phyloP scores from a whole-genome alignment of 2,113 vertebrate species.

The Marmota monax region DNA sequence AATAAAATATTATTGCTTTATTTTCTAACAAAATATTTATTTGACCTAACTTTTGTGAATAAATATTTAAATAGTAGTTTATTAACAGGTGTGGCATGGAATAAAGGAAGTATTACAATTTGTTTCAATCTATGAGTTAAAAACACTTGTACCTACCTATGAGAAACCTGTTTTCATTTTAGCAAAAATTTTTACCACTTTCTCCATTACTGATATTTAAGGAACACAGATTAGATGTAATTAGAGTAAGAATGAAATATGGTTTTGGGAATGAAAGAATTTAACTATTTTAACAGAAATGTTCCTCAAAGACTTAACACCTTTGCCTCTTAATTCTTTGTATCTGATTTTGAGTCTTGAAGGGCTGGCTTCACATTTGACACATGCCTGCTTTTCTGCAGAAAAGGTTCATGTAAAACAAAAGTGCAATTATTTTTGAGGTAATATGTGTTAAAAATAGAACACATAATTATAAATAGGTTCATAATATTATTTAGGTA shows the following conservation, averaged over 20 bases:
- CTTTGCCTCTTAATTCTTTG: neutral
- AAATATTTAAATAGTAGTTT: conserved; percentile 58
- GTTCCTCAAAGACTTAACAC: neutral
- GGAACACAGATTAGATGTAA: neutral
- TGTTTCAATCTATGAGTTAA: neutral
- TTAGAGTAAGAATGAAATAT: conserved; percentile 11
- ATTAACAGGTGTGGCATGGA: conserved; percentile 22
- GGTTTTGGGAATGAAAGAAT: conserved; percentile 56
- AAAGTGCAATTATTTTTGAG: neutral
- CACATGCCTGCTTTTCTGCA: conserved; percentile 26
- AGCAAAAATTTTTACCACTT: conserved; percentile 1
- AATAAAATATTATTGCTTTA: conserved; percentile 66
- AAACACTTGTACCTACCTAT: neutral
- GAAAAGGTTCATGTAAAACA: neutral
- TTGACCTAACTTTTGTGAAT: conserved; percentile 66
- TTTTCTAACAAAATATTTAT: conserved; percentile 75
- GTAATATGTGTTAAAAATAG: neutral
- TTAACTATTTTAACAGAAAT: conserved; percentile 34
- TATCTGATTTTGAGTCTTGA: conserved; percentile 26
- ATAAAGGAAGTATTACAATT: neutral
- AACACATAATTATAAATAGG: neutral
- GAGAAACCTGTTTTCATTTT: conserved; percentile 46
- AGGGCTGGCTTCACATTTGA: conserved; percentile 18
- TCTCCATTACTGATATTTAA: neutral
- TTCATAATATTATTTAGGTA: neutral